Evolutionary conservation across 2,113 vertebrate species (phyloP), one percentile per base, ranked within the genome.

Genomic region (Girardinichthys multiradiatus): DNA sequence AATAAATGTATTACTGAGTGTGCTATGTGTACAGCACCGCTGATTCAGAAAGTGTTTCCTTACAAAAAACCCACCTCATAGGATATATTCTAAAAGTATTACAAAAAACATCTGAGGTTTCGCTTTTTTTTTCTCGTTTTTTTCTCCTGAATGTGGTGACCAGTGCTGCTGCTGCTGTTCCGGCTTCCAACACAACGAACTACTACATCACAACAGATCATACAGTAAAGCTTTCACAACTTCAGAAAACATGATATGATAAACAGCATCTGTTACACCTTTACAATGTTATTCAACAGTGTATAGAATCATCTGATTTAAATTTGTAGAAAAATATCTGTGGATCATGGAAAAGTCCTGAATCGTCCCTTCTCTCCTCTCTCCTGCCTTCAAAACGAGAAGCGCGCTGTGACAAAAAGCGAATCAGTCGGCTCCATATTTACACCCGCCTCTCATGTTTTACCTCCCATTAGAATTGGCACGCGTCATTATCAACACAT

Each of bases 321-420:
- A 87, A 91, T 94, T 92, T 90, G 89, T 93, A 94, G 92, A 94
- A 93, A 93, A 93, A 94, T 93, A 94, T 91, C 90, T 92, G 89
- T 91, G 90, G 90, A 91, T 93, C 90, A 93, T 92, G 90, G 90
- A 91, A 89, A 92, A 87, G 88, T 94, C 90, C 91, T 90, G 88
- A 93, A 90, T 91, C 91, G 84, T 91, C 87, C 90, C 89, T 93
- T 93, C 92, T 93, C 92, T 90, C 92, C 89, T 90, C 81, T n/a
- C 86, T 90, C 89, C 89, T 92, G 89, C 90, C 90, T 91, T 91
- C 86, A 77, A 80, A 85, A 54, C 48, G 75, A 90, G 89, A 92
- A 92, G 86, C 88, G 84, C 82, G 82, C 91, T 74, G 89, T 89
- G 90, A 91, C 88, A 87, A 90, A n/a, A 69, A 89, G 83, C 86